Conservation (phyloP, 2,888 invertebrate genomes). For the Callimorpha dominula region DNA sequence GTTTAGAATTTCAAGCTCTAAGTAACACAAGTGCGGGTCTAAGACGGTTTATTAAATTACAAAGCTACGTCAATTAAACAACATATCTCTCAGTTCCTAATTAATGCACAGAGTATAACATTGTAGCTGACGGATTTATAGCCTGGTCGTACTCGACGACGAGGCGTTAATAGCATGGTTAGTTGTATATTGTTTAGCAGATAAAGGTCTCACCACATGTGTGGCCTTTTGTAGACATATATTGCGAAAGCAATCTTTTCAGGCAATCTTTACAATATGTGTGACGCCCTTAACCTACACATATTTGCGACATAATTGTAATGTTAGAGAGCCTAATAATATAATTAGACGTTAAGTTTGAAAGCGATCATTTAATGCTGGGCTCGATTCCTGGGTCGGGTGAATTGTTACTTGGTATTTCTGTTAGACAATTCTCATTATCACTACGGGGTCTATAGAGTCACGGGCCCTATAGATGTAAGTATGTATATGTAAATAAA, state of each 20-base stretch:
- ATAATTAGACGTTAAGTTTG: background rate
- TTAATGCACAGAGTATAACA: constrained; percentile 5
- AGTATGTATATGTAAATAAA: background rate
- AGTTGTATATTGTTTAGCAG: background rate
- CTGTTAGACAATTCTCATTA: background rate
- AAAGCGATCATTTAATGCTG: background rate
- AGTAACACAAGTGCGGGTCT: no score
- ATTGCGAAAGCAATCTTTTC: background rate
- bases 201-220: background rate
- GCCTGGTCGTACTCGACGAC: constrained; percentile 1
- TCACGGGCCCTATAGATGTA: background rate
- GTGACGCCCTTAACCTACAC: background rate
- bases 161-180: background rate
- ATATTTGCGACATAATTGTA: background rate
- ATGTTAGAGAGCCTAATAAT: no score
- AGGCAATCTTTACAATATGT: background rate
- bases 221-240: background rate
- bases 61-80: background rate
- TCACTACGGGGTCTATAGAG: background rate
- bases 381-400: background rate
- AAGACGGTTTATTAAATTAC: constrained; percentile 2
- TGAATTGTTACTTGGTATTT: background rate
- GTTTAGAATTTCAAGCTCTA: background rate
- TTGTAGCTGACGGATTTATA: constrained; percentile 2
- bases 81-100: constrained; percentile 4